Conservation (phyloP, 2,797 vertebrate genomes). For the Chaetodon trifasciatus region DNA sequence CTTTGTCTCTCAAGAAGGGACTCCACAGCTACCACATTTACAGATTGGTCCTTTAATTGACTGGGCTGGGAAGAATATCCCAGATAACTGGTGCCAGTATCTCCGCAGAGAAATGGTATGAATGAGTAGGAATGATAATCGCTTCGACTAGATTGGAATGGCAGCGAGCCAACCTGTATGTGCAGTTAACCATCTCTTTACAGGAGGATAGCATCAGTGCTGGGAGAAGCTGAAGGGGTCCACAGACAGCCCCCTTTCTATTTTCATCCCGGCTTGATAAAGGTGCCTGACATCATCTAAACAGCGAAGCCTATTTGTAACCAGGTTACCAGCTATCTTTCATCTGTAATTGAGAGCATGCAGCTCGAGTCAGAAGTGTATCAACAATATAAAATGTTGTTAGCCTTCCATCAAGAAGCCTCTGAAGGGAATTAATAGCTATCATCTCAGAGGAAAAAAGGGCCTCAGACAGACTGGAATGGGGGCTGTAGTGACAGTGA, state of each 20-base stretch:
- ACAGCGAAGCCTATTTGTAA: slow-evolving; percentile 85
- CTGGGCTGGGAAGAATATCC: slow-evolving; percentile 40
- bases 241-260: slow-evolving; percentile 67
- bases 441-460: slow-evolving; percentile 78
- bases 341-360: slow-evolving; percentile 86
- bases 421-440: slow-evolving; percentile 87
- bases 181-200: slow-evolving; percentile 80
- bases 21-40: slow-evolving; percentile 48
- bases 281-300: slow-evolving; percentile 87
- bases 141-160: slow-evolving; percentile 71
- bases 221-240: slow-evolving; percentile 49
- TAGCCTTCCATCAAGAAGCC: slow-evolving; percentile 86
- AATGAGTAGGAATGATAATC: slow-evolving; percentile 66
- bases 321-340: slow-evolving; percentile 86
- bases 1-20: slow-evolving; percentile 13
- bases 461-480: slow-evolving; percentile 72
- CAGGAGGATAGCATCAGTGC: slow-evolving; percentile 60
- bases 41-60: slow-evolving; percentile 54
- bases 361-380: slow-evolving; percentile 85
- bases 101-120: slow-evolving; percentile 42
- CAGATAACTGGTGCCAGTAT: slow-evolving; percentile 48
- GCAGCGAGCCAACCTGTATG: slow-evolving; percentile 64
- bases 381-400: slow-evolving; percentile 86
- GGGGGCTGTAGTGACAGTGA: slow-evolving; percentile 77
- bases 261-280: slow-evolving; percentile 81